Evolutionary conservation across 2,113 vertebrate species (phyloP), one percentile per base, ranked within the genome.

Genomic region (Podilymbus podiceps): DNA sequence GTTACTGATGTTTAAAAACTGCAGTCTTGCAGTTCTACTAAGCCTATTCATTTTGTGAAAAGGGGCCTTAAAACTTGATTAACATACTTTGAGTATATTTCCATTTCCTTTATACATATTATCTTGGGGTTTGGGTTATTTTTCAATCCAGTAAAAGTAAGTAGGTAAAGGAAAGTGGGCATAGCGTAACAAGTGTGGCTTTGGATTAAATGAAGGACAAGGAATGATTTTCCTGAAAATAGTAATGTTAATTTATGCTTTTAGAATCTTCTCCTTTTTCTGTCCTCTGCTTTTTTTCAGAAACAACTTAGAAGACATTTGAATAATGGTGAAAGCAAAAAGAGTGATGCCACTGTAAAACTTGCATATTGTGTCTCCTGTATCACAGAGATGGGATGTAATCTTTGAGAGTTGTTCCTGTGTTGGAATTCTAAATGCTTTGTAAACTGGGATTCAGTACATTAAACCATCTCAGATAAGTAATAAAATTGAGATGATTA

Each of bases 401-500:
- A 73, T 83, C 19, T 80, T 49, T 71, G 59, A 90, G 40, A 86
- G n/a, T 84, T 74, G 18, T 58, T 90, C 55, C 59, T 80, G 17
- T 4, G 2, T 11, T 86, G n/a, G 23, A 90, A 60, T 88, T 93
- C 28, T 64, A 55, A 90, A 77, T 76, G 47, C 50, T 84, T 85
- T 69, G 20, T 62, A 86, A 80, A 2, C 16, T 95, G 56, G n/a
- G 15, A 93, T 86, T 77, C 78, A 64, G 30, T 73, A 16, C 21
- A 69, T 44, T 66, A 86, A 94, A 73, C 42, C 8, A 20, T 9
- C 44, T 84, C 72, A 56, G 42, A 59, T 46, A 73, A 90, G 49
- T 71, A 83, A 90, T 55, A 87, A 92, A 95, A 75, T 17, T n/a
- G 56, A 81, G 73, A 86, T 96, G 69, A 95, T 81, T 92, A 93